These are phyloP conservation scores for Atopsyche davidsoni DNA, from an alignment of 1,140 invertebrate genomes.

Conservation along the genomic window DNA sequence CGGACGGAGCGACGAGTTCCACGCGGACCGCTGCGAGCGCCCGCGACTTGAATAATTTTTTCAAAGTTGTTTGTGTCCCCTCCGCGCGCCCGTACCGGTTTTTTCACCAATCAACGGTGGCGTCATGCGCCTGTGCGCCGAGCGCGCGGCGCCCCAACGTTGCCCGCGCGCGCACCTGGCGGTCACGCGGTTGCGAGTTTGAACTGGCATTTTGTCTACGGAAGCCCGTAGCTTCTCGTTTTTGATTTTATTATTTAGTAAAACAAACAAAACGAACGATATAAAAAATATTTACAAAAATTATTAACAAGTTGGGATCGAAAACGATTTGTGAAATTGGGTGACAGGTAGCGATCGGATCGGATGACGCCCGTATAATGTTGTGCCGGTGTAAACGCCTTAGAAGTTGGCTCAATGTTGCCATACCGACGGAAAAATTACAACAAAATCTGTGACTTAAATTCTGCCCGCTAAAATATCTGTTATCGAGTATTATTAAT, in stretches of 20 bases:
- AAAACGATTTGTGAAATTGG: no score
- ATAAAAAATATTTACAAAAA: no score
- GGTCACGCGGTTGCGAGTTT: no score
- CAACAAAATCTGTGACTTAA: no score
- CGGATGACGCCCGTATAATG: constrained; percentile 11
- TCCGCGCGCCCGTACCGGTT: constrained; percentile 26
- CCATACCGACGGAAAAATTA: constrained; percentile 25
- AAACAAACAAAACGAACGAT: no score
- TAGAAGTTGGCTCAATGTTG: constrained; percentile 28
- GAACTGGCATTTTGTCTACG: no score
- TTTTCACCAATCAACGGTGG: constrained; percentile 25
- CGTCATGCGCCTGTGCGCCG: constrained; percentile 18
- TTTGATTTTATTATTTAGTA: no score
- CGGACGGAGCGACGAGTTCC: constrained; percentile 10
- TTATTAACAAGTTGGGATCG: no score
- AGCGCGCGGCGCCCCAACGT: constrained; percentile 13
- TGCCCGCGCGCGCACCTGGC: constrained; percentile 6
- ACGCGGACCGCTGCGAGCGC: constrained; percentile 17
- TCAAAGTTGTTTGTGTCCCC: constrained; percentile 16
- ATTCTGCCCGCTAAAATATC: no score
- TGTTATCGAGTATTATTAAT: no score
- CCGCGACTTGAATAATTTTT: constrained; percentile 22
- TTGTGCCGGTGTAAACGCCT: neutral
- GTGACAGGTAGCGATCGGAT: no score
- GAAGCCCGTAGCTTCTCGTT: no score